These are phyloP conservation scores for Muscina levida DNA, from an alignment of 2,888 invertebrate species.

Conservation along the genomic window DNA sequence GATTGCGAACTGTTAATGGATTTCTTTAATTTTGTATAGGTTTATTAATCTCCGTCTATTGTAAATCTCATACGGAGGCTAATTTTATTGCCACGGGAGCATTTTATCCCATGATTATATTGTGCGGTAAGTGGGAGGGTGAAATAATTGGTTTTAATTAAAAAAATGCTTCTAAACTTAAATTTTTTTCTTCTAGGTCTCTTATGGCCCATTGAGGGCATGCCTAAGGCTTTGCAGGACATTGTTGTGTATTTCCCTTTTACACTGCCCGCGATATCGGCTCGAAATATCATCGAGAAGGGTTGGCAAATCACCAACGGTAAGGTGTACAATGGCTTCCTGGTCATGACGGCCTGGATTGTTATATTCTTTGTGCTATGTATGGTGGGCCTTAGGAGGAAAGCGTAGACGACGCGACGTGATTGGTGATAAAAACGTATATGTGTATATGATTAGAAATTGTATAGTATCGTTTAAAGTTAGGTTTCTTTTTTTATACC, in stretches of 20 bases:
- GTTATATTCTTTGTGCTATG: slow-evolving; percentile 82
- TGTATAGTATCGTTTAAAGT: slow-evolving; percentile 37
- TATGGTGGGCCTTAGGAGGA: slow-evolving; percentile 81
- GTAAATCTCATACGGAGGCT: slow-evolving; percentile 88
- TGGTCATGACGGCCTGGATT: slow-evolving; percentile 85
- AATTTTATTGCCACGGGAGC: slow-evolving; percentile 93
- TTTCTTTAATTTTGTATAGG: slow-evolving; percentile 79
- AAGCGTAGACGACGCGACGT: too few relatives aligned
- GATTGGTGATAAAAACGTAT: background rate
- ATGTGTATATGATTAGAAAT: slow-evolving; percentile 17
- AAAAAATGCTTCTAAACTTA: background rate
- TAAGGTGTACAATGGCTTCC: slow-evolving; percentile 87
- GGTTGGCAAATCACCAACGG: slow-evolving; percentile 86
- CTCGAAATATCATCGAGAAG: slow-evolving; percentile 88
- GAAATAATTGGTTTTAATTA: background rate
- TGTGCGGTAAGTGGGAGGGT: slow-evolving; percentile 86
- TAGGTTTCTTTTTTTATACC: slow-evolving; percentile 44
- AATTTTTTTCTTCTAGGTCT: slow-evolving; percentile 80
- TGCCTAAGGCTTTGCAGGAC: slow-evolving; percentile 83
- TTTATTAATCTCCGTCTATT: slow-evolving; percentile 90
- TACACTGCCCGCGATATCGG: slow-evolving; percentile 88
- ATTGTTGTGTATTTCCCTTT: slow-evolving; percentile 87
- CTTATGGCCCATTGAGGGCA: slow-evolving; percentile 86
- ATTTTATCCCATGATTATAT: slow-evolving; percentile 92
- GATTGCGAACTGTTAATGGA: slow-evolving; percentile 28